Percentiles rank a stretch among this genome's conserved stretches.
These are phyloP conservation scores for Plodia interpunctella DNA, from an alignment of 1,140 invertebrate species.

Conservation along the genomic window DNA sequence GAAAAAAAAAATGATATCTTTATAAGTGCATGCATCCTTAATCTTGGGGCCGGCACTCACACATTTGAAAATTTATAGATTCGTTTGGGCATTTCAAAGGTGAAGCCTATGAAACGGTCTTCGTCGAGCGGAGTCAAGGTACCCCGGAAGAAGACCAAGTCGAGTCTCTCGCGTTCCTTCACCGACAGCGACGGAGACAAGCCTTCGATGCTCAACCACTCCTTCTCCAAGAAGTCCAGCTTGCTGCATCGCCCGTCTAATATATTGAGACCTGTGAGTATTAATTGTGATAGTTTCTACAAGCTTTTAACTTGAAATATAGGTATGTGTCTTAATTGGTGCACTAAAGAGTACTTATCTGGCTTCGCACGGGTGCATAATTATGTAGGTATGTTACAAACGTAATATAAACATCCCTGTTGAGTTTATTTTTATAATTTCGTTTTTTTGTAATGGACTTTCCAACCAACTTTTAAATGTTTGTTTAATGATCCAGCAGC, in stretches of 20 bases:
- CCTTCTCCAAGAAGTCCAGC: constrained; percentile 77
- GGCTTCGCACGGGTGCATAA: too few relatives aligned
- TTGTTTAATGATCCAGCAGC: too few relatives aligned
- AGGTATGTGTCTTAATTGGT: too few relatives aligned
- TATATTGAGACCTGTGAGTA: constrained; percentile 83
- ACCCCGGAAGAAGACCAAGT: constrained; percentile 59
- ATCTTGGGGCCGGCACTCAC: constrained; percentile 9
- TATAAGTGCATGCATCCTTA: neutral
- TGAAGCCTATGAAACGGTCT: constrained; percentile 60
- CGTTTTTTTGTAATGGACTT: too few relatives aligned
- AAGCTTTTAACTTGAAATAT: too few relatives aligned
- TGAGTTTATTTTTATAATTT: too few relatives aligned
- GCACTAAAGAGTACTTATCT: too few relatives aligned
- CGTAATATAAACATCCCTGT: too few relatives aligned
- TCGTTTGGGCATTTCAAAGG: constrained; percentile 70
- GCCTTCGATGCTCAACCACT: constrained; percentile 76
- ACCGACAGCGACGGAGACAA: constrained; percentile 55
- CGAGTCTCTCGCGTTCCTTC: constrained; percentile 43
- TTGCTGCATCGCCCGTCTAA: constrained; percentile 82
- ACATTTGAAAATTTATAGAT: constrained; percentile 64
- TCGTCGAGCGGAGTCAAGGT: constrained; percentile 53
- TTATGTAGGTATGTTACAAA: too few relatives aligned
- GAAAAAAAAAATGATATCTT: too few relatives aligned
- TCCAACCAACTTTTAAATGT: too few relatives aligned
- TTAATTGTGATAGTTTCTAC: neutral